These are phyloP conservation scores for Scelioninae gen. 2 DNA, from an alignment of 2,888 invertebrate species.

Conservation along the genomic window DNA sequence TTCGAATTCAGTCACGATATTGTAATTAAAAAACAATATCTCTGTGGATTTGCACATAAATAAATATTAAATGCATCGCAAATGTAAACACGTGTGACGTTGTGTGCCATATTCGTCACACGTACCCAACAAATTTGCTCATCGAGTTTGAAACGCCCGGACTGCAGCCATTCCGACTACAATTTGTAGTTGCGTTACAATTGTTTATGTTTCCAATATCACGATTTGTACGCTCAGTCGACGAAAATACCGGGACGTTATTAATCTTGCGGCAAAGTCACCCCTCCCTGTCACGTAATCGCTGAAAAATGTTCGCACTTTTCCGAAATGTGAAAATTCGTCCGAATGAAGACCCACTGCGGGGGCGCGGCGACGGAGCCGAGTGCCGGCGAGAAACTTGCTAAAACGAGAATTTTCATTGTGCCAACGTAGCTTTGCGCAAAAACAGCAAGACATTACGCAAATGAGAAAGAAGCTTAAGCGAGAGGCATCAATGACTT, in stretches of 20 bases:
- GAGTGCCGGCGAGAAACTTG: constrained; percentile 17
- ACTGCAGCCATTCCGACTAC: no score
- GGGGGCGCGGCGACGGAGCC: not conserved
- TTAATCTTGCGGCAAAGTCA: constrained; percentile 40
- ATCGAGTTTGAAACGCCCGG: no score
- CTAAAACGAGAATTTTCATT: constrained; percentile 52
- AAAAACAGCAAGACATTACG: constrained; percentile 59
- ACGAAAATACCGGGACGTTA: constrained; percentile 29
- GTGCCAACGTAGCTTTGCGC: constrained; percentile 51
- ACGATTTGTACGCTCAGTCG: not conserved
- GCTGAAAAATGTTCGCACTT: constrained; percentile 51
- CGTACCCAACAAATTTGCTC: no score
- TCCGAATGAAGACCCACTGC: constrained; percentile 18
- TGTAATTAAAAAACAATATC: no score
- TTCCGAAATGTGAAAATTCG: constrained; percentile 49
- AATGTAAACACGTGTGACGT: no score
- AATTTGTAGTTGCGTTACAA: no score
- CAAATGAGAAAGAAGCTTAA: constrained; percentile 58
- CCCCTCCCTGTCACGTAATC: constrained; percentile 38
- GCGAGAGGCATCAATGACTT: constrained; percentile 47
- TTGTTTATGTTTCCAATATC: no score
- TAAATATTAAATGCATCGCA: no score
- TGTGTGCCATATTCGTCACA: no score
- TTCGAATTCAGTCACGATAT: no score
- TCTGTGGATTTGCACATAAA: no score